These are phyloP conservation scores for Melieria crassipennis DNA, from an alignment of 2,888 invertebrate species.

Conservation along the genomic window DNA sequence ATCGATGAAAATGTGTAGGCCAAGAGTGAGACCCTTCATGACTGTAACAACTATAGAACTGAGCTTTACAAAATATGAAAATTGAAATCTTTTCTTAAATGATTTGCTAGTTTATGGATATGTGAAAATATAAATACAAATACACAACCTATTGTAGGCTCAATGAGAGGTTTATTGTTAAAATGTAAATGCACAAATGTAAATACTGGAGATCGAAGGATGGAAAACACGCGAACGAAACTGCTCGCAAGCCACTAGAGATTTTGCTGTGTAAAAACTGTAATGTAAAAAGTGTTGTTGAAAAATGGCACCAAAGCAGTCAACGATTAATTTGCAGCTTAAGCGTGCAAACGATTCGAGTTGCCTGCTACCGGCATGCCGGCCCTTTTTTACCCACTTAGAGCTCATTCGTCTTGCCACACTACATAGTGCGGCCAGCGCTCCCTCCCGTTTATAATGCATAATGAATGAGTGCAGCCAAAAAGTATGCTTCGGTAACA, in stretches of 20 bases:
- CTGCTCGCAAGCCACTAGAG: too few relatives aligned
- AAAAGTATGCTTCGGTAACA: too few relatives aligned
- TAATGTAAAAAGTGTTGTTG: constrained; percentile 37
- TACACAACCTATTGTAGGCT: neutral
- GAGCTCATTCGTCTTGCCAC: neutral
- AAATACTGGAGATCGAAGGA: too few relatives aligned
- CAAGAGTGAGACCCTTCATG: neutral
- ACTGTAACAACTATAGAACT: neutral
- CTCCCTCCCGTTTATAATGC: too few relatives aligned
- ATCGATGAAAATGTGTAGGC: too few relatives aligned
- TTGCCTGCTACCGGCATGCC: neutral
- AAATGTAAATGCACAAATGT: too few relatives aligned
- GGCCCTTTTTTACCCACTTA: neutral
- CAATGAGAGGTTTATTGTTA: constrained; percentile 7
- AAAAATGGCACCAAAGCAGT: constrained; percentile 51
- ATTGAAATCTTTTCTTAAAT: neutral
- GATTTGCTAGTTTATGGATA: neutral
- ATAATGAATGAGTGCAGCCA: too few relatives aligned
- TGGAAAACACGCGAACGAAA: too few relatives aligned
- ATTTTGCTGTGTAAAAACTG: too few relatives aligned
- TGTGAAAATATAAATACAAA: neutral
- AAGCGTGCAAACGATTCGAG: constrained; percentile 36
- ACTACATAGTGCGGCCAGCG: too few relatives aligned
- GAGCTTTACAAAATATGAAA: neutral
- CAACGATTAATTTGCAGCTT: constrained; percentile 56